A percentile compares a stretch with the other conserved stretches of the same genome.
These are phyloP conservation scores for Sinocyclocheilus grahami DNA, from an alignment of 2,113 vertebrate genomes.

Conservation along the genomic window DNA sequence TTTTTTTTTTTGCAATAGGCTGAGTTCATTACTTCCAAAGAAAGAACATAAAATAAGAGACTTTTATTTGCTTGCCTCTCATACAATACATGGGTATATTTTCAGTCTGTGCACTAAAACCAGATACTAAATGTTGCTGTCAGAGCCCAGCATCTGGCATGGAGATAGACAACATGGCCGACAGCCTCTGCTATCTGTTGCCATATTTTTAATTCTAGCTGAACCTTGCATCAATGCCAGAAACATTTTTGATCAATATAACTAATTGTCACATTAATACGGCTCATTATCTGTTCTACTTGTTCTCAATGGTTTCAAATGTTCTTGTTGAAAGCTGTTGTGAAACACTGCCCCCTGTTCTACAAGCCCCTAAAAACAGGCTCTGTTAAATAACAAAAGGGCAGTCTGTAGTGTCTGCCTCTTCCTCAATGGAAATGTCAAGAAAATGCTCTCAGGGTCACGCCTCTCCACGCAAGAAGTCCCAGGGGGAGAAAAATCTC, in stretches of 20 bases:
- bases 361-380: background rate
- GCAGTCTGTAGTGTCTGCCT: slow-evolving; percentile 8
- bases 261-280: background rate
- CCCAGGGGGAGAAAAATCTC: background rate
- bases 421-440: slow-evolving; percentile 22
- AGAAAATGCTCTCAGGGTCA: slow-evolving; percentile 25
- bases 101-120: background rate
- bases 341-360: slow-evolving; percentile 29
- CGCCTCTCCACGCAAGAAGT: slow-evolving; percentile 11
- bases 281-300: background rate
- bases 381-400: slow-evolving; percentile 35
- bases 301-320: background rate
- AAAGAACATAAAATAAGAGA: background rate
- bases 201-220: slow-evolving; percentile 29
- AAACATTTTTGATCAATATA: background rate
- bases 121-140: slow-evolving; percentile 35
- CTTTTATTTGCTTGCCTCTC: background rate
- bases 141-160: slow-evolving; percentile 23
- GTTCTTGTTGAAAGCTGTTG: background rate
- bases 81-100: background rate
- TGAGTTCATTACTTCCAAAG: background rate
- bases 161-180: slow-evolving; percentile 12
- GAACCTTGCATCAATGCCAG: slow-evolving; percentile 8
- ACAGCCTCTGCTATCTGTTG: slow-evolving; percentile 20
- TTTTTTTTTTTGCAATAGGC: background rate